Percentiles rank a stretch among this genome's conserved stretches.
phyloP scores from a whole-genome alignment of 2,888 invertebrate genomes.

The Drepanosiphum platanoidis region DNA sequence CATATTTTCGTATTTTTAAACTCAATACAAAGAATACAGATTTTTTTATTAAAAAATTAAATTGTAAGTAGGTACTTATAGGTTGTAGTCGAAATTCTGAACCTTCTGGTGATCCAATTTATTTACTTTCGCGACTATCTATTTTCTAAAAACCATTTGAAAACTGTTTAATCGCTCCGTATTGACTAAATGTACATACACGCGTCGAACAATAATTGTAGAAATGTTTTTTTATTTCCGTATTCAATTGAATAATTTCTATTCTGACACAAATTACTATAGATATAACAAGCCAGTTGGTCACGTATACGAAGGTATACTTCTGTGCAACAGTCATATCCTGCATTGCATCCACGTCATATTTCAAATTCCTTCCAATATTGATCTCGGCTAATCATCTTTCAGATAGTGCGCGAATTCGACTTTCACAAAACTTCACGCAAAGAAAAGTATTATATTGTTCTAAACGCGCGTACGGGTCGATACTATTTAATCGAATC shows the following conservation, averaged over 20 bases:
- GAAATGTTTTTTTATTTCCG: conserved; percentile 24
- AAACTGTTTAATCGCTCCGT: neutral
- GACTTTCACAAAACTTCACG: conserved; percentile 35
- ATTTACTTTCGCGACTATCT: neutral
- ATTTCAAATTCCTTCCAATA: conserved; percentile 29
- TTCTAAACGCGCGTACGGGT: neutral
- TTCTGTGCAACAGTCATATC: neutral
- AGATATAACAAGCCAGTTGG: neutral
- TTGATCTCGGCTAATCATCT: conserved; percentile 13
- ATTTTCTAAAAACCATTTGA: neutral
- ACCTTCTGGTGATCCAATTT: neutral
- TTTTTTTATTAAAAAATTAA: too few relatives aligned
- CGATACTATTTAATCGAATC: neutral
- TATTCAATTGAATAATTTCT: conserved; percentile 38
- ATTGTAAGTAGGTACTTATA: too few relatives aligned
- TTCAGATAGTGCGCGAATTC: conserved; percentile 1
- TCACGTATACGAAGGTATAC: conserved; percentile 1
- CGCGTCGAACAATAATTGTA: neutral
- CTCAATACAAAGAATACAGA: too few relatives aligned
- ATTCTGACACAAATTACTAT: conserved; percentile 39
- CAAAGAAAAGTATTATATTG: conserved; percentile 12
- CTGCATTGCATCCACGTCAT: neutral
- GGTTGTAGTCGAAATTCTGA: too few relatives aligned
- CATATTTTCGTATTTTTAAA: too few relatives aligned
- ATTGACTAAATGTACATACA: neutral